phyloP scores from a whole-genome alignment of 2,888 invertebrate genomes.

The Drosophila lacicola region DNA sequence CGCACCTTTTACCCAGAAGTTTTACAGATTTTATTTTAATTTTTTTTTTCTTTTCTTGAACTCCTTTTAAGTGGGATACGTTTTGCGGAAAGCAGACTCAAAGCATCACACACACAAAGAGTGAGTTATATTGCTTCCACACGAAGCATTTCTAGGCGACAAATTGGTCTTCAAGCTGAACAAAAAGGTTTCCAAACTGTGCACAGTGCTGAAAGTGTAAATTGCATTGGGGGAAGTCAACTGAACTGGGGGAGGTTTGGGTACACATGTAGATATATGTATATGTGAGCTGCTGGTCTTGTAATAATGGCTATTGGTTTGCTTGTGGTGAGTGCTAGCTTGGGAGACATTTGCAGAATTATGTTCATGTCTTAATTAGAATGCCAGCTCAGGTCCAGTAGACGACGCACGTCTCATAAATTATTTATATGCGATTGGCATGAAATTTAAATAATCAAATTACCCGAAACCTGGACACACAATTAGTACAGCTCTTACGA shows the following conservation, averaged over 20 bases:
- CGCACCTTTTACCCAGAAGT: slow-evolving; percentile 32
- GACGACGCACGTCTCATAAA: slow-evolving; percentile 63
- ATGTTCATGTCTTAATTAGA: slow-evolving; percentile 72
- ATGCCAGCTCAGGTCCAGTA: slow-evolving; percentile 40
- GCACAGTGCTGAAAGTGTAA: slow-evolving; percentile 48
- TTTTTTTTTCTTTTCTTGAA: slow-evolving; percentile 37
- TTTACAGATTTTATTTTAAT: slow-evolving; percentile 68
- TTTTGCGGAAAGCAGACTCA: slow-evolving; percentile 38
- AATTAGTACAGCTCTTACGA: slow-evolving; percentile 7
- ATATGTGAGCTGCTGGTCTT: slow-evolving; percentile 21
- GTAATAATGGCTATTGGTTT: slow-evolving; percentile 69
- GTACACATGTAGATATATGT: neutral
- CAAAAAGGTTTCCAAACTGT: slow-evolving; percentile 50
- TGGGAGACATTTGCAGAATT: slow-evolving; percentile 68
- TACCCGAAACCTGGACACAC: slow-evolving; percentile 20
- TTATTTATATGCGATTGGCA: slow-evolving; percentile 77
- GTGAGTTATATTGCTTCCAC: slow-evolving; percentile 62
- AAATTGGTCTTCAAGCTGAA: slow-evolving; percentile 67
- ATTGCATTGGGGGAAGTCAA: slow-evolving; percentile 53
- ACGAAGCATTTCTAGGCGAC: slow-evolving; percentile 56
- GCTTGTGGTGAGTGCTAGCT: slow-evolving; percentile 45
- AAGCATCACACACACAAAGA: slow-evolving; percentile 48
- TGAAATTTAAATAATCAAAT: slow-evolving; percentile 81
- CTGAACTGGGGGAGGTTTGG: slow-evolving; percentile 17
- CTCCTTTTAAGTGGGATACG: slow-evolving; percentile 34